These are phyloP conservation scores for Philopedon plagiatum DNA, from an alignment of 2,888 invertebrate genomes.

Conservation along the genomic window DNA sequence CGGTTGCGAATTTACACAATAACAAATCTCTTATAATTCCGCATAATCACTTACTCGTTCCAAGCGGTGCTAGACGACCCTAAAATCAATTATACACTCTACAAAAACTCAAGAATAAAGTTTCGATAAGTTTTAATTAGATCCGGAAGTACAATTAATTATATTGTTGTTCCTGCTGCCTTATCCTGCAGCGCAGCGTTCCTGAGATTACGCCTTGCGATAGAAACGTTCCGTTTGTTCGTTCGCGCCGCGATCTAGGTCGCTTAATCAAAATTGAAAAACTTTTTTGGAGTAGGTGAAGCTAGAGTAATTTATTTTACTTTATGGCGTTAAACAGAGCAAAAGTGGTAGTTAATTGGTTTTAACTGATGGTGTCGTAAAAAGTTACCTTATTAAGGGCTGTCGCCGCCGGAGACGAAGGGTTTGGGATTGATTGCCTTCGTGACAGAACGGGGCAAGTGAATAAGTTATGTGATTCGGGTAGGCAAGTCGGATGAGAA, in stretches of 20 bases:
- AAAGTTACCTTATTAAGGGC: not conserved
- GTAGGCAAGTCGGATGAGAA: too few relatives aligned
- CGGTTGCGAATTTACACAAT: too few relatives aligned
- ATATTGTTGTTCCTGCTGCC: slow-evolving; percentile 47
- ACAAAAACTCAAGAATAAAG: slow-evolving; percentile 47
- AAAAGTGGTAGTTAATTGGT: slow-evolving; percentile 2
- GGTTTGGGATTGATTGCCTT: not conserved
- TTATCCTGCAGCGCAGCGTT: slow-evolving; percentile 19
- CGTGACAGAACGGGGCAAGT: not conserved
- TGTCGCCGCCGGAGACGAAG: not conserved
- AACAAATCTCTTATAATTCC: too few relatives aligned
- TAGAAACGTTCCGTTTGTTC: slow-evolving; percentile 19
- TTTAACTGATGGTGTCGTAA: slow-evolving; percentile 4
- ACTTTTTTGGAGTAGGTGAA: slow-evolving; percentile 2
- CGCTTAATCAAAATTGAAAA: slow-evolving; percentile 27
- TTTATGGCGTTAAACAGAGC: slow-evolving; percentile 8
- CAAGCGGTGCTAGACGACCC: too few relatives aligned
- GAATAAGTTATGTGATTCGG: too few relatives aligned
- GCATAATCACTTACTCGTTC: too few relatives aligned
- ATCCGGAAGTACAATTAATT: slow-evolving; percentile 48
- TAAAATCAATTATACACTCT: slow-evolving; percentile 42
- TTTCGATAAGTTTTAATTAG: slow-evolving; percentile 51
- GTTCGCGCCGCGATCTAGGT: slow-evolving; percentile 3
- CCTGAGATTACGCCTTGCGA: slow-evolving; percentile 24
- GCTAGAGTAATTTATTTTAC: slow-evolving; percentile 9